Evolutionary conservation across 2,888 invertebrate species (phyloP).

Genomic region (Tanaodytes sp.): DNA sequence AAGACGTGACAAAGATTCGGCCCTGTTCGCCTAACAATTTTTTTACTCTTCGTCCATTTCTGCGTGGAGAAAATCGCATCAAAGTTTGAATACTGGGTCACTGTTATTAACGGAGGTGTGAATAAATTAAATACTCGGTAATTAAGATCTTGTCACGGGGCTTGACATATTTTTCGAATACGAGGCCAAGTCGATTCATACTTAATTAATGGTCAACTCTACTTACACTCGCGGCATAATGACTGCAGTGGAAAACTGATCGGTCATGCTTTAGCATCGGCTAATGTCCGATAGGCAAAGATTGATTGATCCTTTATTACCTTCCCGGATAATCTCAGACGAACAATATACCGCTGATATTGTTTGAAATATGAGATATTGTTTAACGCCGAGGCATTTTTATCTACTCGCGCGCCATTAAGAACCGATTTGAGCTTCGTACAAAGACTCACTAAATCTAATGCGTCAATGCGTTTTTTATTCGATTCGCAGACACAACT

Average conservation of each 20-base stretch:
- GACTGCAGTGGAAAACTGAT: slow-evolving; percentile 35
- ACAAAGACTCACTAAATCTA: too few relatives aligned
- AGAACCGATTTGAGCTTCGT: too few relatives aligned
- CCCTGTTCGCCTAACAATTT: too few relatives aligned
- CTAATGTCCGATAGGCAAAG: slow-evolving; percentile 40
- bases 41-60: too few relatives aligned
- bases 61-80: too few relatives aligned
- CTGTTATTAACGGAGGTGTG: slow-evolving; percentile 14
- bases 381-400: slow-evolving; percentile 14
- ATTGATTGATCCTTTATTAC: slow-evolving; percentile 44
- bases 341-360: slow-evolving; percentile 31
- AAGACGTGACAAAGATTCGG: too few relatives aligned
- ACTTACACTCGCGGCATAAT: slow-evolving; percentile 20
- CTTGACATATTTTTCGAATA: slow-evolving; percentile 25
- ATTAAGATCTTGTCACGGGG: slow-evolving; percentile 16
- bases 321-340: slow-evolving; percentile 23
- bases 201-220: slow-evolving; percentile 39
- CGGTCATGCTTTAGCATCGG: slow-evolving; percentile 38
- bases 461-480: too few relatives aligned
- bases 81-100: slow-evolving; percentile 22
- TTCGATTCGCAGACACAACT: too few relatives aligned
- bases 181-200: slow-evolving; percentile 25
- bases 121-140: slow-evolving; percentile 39
- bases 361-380: slow-evolving; percentile 26
- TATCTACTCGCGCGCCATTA: too few relatives aligned